phyloP scores from a whole-genome alignment of 2,797 vertebrate species.

The Meriones psammophilus region DNA sequence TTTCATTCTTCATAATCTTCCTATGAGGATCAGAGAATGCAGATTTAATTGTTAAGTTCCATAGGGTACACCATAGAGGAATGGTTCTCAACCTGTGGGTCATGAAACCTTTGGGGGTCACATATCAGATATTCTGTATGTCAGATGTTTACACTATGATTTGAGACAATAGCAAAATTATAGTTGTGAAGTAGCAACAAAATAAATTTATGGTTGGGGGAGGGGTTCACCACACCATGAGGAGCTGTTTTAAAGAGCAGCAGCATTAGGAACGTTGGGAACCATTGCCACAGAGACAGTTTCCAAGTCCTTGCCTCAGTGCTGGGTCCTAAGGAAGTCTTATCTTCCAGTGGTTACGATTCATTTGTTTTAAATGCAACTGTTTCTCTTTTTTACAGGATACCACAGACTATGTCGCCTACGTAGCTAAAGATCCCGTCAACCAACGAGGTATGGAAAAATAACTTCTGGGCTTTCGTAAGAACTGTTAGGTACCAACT shows the following conservation, averaged over 20 bases:
- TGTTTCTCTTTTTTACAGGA: conserved; percentile 89
- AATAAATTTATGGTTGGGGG: neutral
- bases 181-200: neutral
- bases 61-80: neutral
- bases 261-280: neutral
- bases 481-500: conserved; percentile 54
- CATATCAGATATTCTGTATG: neutral
- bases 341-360: conserved; percentile 12
- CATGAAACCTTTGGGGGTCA: no score
- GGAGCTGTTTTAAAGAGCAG: neutral
- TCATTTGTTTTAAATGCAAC: conserved; percentile 68
- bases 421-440: conserved; percentile 95
- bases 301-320: conserved; percentile 30
- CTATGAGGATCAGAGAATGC: neutral
- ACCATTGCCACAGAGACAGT: neutral
- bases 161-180: neutral
- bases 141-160: neutral
- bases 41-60: neutral
- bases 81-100: neutral
- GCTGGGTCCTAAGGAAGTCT: conserved; percentile 3
- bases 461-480: conserved; percentile 64
- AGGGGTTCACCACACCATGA: neutral
- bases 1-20: conserved; percentile 38
- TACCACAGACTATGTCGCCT: conserved; percentile 95
- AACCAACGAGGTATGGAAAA: conserved; percentile 93